Conservation (phyloP, 2,797 vertebrate species). For the Melopsittacus undulatus region DNA sequence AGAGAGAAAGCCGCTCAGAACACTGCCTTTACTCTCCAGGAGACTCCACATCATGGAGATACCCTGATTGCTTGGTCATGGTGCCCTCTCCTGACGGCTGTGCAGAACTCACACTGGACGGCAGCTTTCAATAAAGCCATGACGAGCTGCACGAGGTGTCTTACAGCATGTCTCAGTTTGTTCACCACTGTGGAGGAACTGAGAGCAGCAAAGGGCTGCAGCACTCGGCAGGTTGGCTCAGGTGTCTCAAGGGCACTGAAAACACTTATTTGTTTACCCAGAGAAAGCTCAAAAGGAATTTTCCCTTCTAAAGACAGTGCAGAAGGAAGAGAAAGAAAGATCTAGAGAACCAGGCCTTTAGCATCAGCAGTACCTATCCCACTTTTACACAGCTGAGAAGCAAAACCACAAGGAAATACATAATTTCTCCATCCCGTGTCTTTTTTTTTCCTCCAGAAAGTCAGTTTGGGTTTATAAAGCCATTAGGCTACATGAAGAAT, state of each 20-base stretch:
- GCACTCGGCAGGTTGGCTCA: neutral
- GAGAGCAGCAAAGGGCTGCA: neutral
- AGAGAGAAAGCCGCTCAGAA: neutral
- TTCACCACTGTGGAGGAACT: accelerated
- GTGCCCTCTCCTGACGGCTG: slow-evolving; percentile 35
- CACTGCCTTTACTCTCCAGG: neutral
- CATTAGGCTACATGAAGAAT: neutral
- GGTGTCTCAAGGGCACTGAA: neutral
- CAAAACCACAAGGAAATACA: neutral
- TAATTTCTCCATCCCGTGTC: neutral
- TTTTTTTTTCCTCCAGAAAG: accelerated
- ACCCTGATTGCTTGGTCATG: neutral
- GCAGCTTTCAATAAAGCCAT: neutral
- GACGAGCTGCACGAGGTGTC: accelerated
- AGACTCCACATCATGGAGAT: neutral
- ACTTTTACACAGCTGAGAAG: neutral
- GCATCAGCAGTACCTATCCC: neutral
- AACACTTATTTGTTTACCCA: neutral
- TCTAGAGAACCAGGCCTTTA: neutral
- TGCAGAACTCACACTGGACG: neutral
- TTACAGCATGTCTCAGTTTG: accelerated
- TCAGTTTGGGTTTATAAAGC: neutral
- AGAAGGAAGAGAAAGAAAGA: neutral
- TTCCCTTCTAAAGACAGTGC: neutral
- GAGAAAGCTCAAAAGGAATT: neutral